Base-by-base conservation (phyloP, 2,113 vertebrate species). In the Psittacus erithacus region DNA sequence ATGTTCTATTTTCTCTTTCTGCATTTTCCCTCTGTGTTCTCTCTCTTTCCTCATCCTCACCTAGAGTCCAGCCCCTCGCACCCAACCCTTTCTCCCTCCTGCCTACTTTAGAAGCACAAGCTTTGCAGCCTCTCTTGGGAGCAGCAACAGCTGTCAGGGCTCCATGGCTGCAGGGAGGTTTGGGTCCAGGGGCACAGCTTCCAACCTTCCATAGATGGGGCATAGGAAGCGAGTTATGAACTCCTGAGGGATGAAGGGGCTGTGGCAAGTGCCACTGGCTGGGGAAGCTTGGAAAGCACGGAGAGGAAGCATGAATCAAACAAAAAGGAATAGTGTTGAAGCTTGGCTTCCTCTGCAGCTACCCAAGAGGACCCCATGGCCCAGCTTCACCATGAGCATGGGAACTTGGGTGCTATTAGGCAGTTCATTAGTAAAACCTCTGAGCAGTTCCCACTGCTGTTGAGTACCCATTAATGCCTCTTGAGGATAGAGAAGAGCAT, bases 401-500 rank as follows among this genome's bases (percentile, higher is more conserved):
- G 64, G 59, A 79, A 70, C 83, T 91, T 69, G 70, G 91, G 71
- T 95, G 93, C 97, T 97, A 86, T 97, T 97, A 97, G 82, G 76
- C 68, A 71, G 91, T 82, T 97, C 86, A 81, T 96, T 97, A 97
- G 83, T 63, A 92, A 96, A 97, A 88, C 74, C 94, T 86, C 86
- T 46, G 77, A 94, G 89, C 92, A 43, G 70, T 57, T 92, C 85
- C 92, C 57, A 22, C 90, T 86, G 68, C 86, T 2, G 18, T 57
- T 17, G 57, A 97, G 95, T 96, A 80, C 88, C 96, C 90, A 84
- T 90, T 97, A 97, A 95, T 86, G 90, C 89, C 93, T 96, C 95
- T 97, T 74, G 73, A 91, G 64, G 35, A 82, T 78, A 97, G 75
- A 90, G 82, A 79, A 97, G 82, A 82, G 82, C 89, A 53, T 47